Conservation (phyloP, 1,140 invertebrate species). For the Galleria mellonella region DNA sequence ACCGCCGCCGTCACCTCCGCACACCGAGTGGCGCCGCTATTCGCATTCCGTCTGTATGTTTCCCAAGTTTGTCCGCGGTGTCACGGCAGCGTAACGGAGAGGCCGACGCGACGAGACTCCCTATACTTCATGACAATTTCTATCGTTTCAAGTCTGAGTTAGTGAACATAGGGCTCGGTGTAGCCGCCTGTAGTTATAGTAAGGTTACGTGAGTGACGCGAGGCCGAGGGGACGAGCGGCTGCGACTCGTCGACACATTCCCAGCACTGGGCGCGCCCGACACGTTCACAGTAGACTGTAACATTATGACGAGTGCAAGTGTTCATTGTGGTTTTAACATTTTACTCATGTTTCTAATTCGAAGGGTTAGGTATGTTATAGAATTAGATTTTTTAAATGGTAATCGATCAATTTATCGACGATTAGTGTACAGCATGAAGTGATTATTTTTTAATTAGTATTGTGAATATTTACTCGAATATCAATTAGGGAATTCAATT, state of each 20-base stretch:
- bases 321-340: slow-evolving; percentile 60
- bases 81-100: not conserved
- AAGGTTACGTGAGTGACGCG: slow-evolving; percentile 4
- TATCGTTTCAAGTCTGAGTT: slow-evolving; percentile 57
- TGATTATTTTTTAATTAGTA: slow-evolving; percentile 53
- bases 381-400: slow-evolving; percentile 43
- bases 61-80: slow-evolving; percentile 3
- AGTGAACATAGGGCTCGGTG: slow-evolving; percentile 43
- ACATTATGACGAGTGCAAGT: slow-evolving; percentile 38
- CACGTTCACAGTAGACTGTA: slow-evolving; percentile 14
- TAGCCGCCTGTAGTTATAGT: slow-evolving; percentile 15
- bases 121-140: slow-evolving; percentile 59
- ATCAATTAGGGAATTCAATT: slow-evolving; percentile 56
- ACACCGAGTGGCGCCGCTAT: not conserved
- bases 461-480: slow-evolving; percentile 72
- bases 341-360: slow-evolving; percentile 61
- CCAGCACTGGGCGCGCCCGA: slow-evolving; percentile 4
- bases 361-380: slow-evolving; percentile 45
- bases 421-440: slow-evolving; percentile 50
- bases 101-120: slow-evolving; percentile 22
- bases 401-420: slow-evolving; percentile 39
- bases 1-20: no score
- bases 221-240: slow-evolving; percentile 2
- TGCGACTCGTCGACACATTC: slow-evolving; percentile 13
- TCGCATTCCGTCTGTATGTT: slow-evolving; percentile 11